A percentile compares a stretch with the other conserved stretches of the same genome.
Conservation (phyloP, 2,797 vertebrate genomes). For the Macrochelys suwanniensis region DNA sequence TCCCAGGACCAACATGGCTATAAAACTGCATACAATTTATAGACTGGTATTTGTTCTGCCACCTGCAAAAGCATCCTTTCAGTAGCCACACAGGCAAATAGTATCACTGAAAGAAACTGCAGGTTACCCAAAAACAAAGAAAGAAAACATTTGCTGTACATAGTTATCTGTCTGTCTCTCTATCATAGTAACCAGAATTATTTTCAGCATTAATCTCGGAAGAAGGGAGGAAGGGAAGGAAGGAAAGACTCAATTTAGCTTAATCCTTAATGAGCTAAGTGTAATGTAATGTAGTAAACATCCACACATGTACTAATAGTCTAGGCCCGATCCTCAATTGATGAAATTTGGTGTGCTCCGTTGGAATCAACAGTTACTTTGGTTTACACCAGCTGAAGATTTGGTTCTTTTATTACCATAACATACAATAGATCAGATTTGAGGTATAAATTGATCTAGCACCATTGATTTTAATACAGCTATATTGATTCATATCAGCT, state of each 20-base stretch:
- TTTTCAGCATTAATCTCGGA: not conserved
- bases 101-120: not conserved
- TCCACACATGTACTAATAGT: not conserved
- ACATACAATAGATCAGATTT: not conserved
- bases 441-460: not conserved
- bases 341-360: not conserved
- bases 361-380: not conserved
- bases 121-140: not conserved
- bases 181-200: fast-evolving
- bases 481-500: not conserved
- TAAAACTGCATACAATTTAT: not conserved
- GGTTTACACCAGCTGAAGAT: not conserved
- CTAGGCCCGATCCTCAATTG: not conserved
- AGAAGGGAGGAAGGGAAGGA: not conserved
- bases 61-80: not conserved
- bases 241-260: not conserved
- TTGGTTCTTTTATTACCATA: not conserved
- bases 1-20: not conserved
- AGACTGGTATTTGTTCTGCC: not conserved
- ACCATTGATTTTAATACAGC: not conserved
- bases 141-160: not conserved
- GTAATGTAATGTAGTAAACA: not conserved
- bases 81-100: not conserved
- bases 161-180: not conserved
- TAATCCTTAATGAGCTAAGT: not conserved